phyloP scores from a whole-genome alignment of 2,797 vertebrate species.

The Ptychobarbus kaznakovi region DNA sequence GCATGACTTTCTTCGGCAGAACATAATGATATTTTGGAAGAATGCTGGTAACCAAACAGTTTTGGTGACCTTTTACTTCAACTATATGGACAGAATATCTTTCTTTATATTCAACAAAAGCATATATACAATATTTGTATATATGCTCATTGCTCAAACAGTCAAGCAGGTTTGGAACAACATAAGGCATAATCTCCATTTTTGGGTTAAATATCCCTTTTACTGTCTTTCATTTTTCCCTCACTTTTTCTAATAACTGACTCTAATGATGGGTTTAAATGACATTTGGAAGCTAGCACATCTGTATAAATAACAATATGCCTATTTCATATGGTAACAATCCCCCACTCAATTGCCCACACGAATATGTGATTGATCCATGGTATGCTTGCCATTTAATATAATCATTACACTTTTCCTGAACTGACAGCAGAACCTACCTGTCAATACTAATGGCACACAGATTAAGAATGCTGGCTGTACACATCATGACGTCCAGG shows the following conservation, averaged over 20 bases:
- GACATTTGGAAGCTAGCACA: background rate
- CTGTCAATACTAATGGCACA: constrained; percentile 99
- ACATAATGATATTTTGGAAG: too few species aligned
- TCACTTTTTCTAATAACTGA: background rate
- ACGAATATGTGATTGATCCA: constrained; percentile 21
- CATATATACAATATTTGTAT: too few species aligned
- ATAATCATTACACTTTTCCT: background rate
- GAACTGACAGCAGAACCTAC: constrained; percentile 74
- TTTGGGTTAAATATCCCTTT: background rate
- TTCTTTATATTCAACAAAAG: background rate
- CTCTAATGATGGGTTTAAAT: background rate
- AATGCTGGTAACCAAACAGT: too few species aligned
- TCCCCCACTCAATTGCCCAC: background rate
- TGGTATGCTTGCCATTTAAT: constrained; percentile 10
- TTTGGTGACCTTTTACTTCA: too few species aligned
- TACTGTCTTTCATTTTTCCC: background rate
- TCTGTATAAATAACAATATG: background rate
- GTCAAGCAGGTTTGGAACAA: background rate
- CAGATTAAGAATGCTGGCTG: constrained; percentile 97
- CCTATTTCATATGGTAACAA: background rate
- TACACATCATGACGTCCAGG: constrained; percentile 99
- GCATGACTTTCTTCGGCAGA: background rate
- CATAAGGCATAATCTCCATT: background rate
- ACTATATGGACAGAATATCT: background rate
- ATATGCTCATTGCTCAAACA: too few species aligned